These are phyloP conservation scores for Eupeodes latifasciatus DNA, from an alignment of 2,888 invertebrate species.

Conservation along the genomic window DNA sequence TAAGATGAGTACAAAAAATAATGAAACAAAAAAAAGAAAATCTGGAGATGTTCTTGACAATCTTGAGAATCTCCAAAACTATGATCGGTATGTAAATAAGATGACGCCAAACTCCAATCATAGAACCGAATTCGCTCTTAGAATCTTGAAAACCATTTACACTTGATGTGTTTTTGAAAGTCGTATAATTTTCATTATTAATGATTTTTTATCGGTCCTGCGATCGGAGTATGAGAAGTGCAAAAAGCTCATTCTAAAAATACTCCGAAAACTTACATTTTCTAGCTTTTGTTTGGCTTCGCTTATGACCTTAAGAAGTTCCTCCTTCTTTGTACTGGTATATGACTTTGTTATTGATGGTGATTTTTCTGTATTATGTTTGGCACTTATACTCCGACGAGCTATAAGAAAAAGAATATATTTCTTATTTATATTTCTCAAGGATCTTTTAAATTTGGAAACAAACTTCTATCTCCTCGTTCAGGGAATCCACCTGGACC, in stretches of 20 bases:
- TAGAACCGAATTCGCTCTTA: neutral
- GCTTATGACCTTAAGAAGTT: conserved; percentile 91
- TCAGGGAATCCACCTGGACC: conserved; percentile 83
- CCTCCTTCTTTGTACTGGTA: conserved; percentile 86
- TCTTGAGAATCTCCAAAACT: conserved; percentile 29
- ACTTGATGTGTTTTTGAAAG: neutral
- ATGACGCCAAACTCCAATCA: neutral
- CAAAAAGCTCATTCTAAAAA: neutral
- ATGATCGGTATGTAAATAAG: neutral
- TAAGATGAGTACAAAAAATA: conserved; percentile 23
- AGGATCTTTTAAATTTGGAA: neutral
- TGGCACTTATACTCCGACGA: conserved; percentile 88
- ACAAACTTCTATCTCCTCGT: conserved; percentile 82
- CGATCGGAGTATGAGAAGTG: neutral
- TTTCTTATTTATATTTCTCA: neutral
- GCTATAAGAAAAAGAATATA: conserved; percentile 79
- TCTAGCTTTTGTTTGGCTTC: conserved; percentile 94
- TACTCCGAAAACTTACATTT: conserved; percentile 87
- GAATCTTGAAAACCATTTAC: neutral
- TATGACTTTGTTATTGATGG: conserved; percentile 84
- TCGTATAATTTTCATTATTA: neutral
- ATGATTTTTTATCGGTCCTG: neutral
- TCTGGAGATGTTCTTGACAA: neutral
- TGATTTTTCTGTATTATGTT: conserved; percentile 84
- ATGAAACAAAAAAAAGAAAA: conserved; percentile 33